Evolutionary conservation across 2,113 vertebrate species (phyloP).

Genomic region (Phocoena sinus): DNA sequence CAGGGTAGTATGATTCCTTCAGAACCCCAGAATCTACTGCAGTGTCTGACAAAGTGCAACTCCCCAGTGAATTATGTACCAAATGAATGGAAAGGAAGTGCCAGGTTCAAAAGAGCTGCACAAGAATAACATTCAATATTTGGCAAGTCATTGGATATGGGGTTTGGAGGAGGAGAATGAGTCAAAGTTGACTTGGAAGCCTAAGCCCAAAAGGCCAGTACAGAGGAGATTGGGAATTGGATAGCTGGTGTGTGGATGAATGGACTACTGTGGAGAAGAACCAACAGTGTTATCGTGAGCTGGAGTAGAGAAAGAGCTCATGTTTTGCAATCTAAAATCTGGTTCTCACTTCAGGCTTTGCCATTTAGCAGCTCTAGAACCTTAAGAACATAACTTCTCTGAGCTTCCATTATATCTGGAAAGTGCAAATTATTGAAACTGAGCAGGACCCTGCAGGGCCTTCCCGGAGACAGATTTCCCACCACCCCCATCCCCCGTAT

Average conservation of each 20-base stretch:
- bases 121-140: not conserved
- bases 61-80: not conserved
- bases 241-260: not conserved
- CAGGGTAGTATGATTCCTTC: not conserved
- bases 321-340: not conserved
- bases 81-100: not conserved
- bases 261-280: not conserved
- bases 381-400: not conserved
- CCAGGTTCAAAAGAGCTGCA: not conserved
- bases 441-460: too few relatives aligned
- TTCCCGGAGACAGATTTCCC: too few relatives aligned
- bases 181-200: not conserved
- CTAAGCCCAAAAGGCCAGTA: not conserved
- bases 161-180: not conserved
- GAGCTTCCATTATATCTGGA: not conserved
- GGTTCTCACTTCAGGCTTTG: not conserved
- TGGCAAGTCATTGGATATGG: not conserved
- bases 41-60: not conserved
- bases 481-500: not conserved
- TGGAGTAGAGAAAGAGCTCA: not conserved
- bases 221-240: too few relatives aligned
- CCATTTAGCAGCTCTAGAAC: not conserved
- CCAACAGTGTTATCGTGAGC: too few relatives aligned
- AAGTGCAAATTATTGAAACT: not conserved
- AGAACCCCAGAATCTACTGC: not conserved